These are phyloP conservation scores for Pollenia griseotomentosa DNA, from an alignment of 2,888 invertebrate genomes.

Conservation along the genomic window DNA sequence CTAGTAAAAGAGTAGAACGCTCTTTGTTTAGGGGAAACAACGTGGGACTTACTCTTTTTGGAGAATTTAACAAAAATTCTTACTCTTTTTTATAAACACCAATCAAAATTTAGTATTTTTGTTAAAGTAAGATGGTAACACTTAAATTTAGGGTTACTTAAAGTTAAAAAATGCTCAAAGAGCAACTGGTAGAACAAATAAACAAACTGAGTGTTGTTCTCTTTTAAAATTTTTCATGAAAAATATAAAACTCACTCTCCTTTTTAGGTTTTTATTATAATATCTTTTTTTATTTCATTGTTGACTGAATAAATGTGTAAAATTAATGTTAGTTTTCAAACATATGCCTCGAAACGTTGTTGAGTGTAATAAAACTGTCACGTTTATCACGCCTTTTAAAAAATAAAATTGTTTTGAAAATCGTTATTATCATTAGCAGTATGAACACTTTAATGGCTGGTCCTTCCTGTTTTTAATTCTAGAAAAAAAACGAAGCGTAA, in stretches of 20 bases:
- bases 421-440: slow-evolving; percentile 62
- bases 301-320: slow-evolving; percentile 61
- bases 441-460: slow-evolving; percentile 49
- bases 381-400: slow-evolving; percentile 77
- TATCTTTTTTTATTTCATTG: slow-evolving; percentile 42
- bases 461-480: slow-evolving; percentile 66
- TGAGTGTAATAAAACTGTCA: slow-evolving; percentile 76
- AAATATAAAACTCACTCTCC: slow-evolving; percentile 7
- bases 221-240: slow-evolving; percentile 2
- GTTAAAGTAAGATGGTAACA: slow-evolving; percentile 64
- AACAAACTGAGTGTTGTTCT: slow-evolving; percentile 61
- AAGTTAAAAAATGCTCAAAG: neutral
- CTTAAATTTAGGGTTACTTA: slow-evolving; percentile 71
- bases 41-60: slow-evolving; percentile 12
- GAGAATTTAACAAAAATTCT: slow-evolving; percentile 1
- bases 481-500: slow-evolving; percentile 52
- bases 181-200: slow-evolving; percentile 66
- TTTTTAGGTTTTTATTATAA: slow-evolving; percentile 3
- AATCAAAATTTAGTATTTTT: slow-evolving; percentile 67
- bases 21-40: slow-evolving; percentile 3
- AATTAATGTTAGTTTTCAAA: slow-evolving; percentile 69
- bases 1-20: slow-evolving; percentile 5
- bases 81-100: slow-evolving; percentile 56
- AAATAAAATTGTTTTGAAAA: slow-evolving; percentile 63
- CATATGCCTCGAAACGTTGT: slow-evolving; percentile 72